Base-by-base conservation (phyloP, 2,888 invertebrate species). In the Masnerella sp. region DNA sequence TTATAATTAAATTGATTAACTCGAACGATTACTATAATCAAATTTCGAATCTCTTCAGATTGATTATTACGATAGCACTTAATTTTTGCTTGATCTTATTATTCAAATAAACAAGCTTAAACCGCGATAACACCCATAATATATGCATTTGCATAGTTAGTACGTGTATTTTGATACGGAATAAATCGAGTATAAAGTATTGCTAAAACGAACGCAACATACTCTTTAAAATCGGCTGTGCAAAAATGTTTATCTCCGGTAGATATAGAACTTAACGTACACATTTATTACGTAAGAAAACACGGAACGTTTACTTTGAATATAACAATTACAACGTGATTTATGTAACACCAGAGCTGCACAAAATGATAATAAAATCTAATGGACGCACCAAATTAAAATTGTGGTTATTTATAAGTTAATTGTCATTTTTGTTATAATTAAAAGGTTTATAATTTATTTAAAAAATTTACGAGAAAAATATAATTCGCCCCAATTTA, bases 271-370 rank as follows among this genome's bases (percentile, higher is more conserved):
- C 28, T 40, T 22, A 38, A 36, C 25, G 40, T 28, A 40, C 17
- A n/a, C 18, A 28, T 11, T 20, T 17, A 15, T 56, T 58, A 36
- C 11, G 11, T 58, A 56, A 56, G 32, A 30, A 9, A 11, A 20
- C 45, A 8, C 15, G 7, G 25, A 58, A 45, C 34, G 45, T 58
- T 58, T 45, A 58, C 45, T 9, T 36, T 45, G 58, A 43, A 58
- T 36, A 34, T 34, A 58, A 58, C 58, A 58, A 45, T 58, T 20
- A 32, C 17, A 32, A 9, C n/a, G 42, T 36, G 58, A 45, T 58
- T 58, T 58, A 58, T 45, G 36, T 45, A 45, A 58, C 25, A n/a
- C n/a, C n/a, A 11, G 14, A 58, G 36, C 22, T 30, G 28, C 17
- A 34, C 25, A 12, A 58, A 45, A 5, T 32, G 32, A 3, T 20